Evolutionary conservation across 2,797 vertebrate species (phyloP).

Genomic region (Euthynnus affinis): DNA sequence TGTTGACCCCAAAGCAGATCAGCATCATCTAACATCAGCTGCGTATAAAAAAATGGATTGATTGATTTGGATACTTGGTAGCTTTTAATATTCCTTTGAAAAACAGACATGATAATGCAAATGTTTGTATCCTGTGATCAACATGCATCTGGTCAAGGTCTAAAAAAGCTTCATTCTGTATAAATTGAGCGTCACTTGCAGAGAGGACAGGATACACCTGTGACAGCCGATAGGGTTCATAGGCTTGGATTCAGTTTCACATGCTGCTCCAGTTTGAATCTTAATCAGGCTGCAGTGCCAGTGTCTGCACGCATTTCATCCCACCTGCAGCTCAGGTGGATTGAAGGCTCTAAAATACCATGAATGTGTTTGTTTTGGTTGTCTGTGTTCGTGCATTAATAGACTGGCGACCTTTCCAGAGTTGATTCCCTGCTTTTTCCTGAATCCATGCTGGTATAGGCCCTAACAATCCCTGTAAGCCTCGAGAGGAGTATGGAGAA

Average conservation of each 20-base stretch:
- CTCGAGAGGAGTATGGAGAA: background rate
- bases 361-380: background rate
- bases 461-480: background rate
- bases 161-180: background rate
- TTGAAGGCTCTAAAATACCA: background rate
- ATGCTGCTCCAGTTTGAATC: constrained; percentile 30
- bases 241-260: constrained; percentile 46
- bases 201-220: constrained; percentile 2
- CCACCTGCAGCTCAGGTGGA: background rate
- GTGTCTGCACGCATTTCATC: constrained; percentile 11
- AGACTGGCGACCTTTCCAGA: background rate
- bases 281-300: constrained; percentile 17
- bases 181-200: background rate
- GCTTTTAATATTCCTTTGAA: background rate
- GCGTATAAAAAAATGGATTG: background rate
- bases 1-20: constrained; percentile 2
- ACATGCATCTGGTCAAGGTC: background rate
- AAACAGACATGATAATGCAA: background rate
- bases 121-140: background rate
- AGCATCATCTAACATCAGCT: constrained; percentile 9
- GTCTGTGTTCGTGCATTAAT: background rate
- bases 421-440: background rate
- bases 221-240: constrained; percentile 26
- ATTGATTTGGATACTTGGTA: background rate
- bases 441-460: background rate